Evolutionary conservation across 2,888 invertebrate species (phyloP).

Genomic region (Drosophila mercatorum): DNA sequence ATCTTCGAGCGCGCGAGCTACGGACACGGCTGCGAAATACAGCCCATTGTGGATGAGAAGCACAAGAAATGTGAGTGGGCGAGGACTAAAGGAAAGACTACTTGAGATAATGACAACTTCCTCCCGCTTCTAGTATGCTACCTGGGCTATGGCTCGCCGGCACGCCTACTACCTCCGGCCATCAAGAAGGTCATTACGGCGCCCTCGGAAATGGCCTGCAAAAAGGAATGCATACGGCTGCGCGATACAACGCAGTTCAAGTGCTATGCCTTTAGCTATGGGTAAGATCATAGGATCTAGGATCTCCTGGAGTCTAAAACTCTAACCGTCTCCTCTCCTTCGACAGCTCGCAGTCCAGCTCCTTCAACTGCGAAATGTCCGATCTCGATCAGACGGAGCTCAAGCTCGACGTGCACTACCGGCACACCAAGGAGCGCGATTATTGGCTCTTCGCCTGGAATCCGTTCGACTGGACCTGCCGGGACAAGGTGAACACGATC

Average conservation of each 20-base stretch:
- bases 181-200: conserved; percentile 88
- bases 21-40: conserved; percentile 92
- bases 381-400: conserved; percentile 91
- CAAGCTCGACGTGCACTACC: conserved; percentile 90
- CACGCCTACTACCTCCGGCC: conserved; percentile 88
- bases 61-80: conserved; percentile 84
- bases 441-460: conserved; percentile 92
- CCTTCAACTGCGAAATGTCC: conserved; percentile 90
- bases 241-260: conserved; percentile 87
- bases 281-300: conserved; percentile 84
- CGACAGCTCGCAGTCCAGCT: conserved; percentile 81
- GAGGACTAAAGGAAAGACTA: rapidly evolving
- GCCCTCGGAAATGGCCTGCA: conserved; percentile 88
- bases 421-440: conserved; percentile 87
- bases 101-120: no score
- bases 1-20: conserved; percentile 92
- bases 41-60: conserved; percentile 85
- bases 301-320: rapidly evolving
- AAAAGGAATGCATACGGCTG: conserved; percentile 87
- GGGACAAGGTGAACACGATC: conserved; percentile 84
- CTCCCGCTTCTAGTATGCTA: conserved; percentile 88
- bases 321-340: background rate
- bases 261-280: conserved; percentile 91
- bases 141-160: conserved; percentile 91
- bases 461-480: conserved; percentile 90